Percentiles rank a stretch among this genome's conserved stretches.
Evolutionary conservation across 2,113 vertebrate genomes (phyloP).

Genomic region (Plestiodon gilberti): DNA sequence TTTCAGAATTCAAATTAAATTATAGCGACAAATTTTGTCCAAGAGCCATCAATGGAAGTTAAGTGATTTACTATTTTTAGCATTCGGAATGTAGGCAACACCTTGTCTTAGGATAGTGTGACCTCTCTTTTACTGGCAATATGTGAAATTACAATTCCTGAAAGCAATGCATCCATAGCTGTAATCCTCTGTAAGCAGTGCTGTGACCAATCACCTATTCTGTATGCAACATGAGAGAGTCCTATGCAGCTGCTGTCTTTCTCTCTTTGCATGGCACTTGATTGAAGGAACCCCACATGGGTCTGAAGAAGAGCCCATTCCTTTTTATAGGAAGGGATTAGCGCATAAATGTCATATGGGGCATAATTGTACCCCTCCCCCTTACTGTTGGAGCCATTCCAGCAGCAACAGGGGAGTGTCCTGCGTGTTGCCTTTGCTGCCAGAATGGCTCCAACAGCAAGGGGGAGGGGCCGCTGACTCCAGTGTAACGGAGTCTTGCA

Average conservation of each 20-base stretch:
- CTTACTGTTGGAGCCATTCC: too few relatives aligned
- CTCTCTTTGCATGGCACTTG: constrained; percentile 23
- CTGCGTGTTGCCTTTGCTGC: too few relatives aligned
- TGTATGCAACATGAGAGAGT: neutral
- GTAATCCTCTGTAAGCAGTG: neutral
- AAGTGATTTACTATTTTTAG: neutral
- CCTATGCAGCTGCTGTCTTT: neutral
- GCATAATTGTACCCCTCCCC: constrained; percentile 47
- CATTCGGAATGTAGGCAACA: neutral
- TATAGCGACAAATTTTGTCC: neutral
- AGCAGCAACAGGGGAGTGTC: too few relatives aligned
- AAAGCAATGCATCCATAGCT: neutral
- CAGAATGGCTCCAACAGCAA: too few relatives aligned
- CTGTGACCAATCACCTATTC: constrained; percentile 8
- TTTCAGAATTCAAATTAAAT: neutral
- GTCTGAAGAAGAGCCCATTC: constrained; percentile 15
- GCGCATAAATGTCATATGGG: constrained; percentile 15
- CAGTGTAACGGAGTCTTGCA: too few relatives aligned
- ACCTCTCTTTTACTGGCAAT: neutral
- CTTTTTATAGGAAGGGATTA: constrained; percentile 41
- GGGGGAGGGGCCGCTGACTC: too few relatives aligned
- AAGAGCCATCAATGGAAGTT: neutral
- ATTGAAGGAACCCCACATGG: constrained; percentile 26
- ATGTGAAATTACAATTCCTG: constrained; percentile 16
- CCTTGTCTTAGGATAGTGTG: neutral